A percentile compares a stretch with the other conserved stretches of the same genome.
phyloP scores from a whole-genome alignment of 2,113 vertebrate genomes.

The Coracopsis vasa region DNA sequence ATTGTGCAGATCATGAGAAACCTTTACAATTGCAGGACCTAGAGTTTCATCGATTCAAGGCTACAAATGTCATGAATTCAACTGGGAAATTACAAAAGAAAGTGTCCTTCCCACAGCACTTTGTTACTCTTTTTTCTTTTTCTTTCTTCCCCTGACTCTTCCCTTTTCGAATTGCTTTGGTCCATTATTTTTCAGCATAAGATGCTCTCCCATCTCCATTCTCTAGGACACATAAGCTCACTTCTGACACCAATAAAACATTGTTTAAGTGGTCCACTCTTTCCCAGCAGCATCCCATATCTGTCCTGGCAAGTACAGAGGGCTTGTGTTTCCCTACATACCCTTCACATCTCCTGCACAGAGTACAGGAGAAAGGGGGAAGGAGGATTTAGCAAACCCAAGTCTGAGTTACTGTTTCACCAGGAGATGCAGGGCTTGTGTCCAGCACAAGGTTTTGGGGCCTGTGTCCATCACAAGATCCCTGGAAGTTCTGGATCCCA shows the following conservation, averaged over 20 bases:
- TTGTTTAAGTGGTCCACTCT: neutral
- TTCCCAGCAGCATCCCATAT: neutral
- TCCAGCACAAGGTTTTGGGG: neutral
- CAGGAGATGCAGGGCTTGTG: neutral
- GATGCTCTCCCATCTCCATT: neutral
- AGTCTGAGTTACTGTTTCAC: neutral
- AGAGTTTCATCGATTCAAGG: neutral
- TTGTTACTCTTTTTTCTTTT: neutral
- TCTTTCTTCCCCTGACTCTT: neutral
- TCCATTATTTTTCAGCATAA: neutral
- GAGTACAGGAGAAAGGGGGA: neutral
- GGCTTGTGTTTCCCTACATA: neutral
- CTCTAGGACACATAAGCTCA: neutral
- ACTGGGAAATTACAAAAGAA: neutral
- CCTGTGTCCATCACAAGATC: neutral
- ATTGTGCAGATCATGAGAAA: neutral
- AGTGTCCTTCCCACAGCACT: neutral
- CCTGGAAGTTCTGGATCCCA: neutral
- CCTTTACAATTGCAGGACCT: neutral
- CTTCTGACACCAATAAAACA: neutral
- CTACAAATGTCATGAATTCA: neutral
- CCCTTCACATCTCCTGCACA: neutral
- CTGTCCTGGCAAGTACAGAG: neutral
- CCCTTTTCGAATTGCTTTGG: neutral
- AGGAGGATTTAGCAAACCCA: neutral